Conservation (phyloP, 2,888 invertebrate genomes). For the Thymelicus sylvestris region DNA sequence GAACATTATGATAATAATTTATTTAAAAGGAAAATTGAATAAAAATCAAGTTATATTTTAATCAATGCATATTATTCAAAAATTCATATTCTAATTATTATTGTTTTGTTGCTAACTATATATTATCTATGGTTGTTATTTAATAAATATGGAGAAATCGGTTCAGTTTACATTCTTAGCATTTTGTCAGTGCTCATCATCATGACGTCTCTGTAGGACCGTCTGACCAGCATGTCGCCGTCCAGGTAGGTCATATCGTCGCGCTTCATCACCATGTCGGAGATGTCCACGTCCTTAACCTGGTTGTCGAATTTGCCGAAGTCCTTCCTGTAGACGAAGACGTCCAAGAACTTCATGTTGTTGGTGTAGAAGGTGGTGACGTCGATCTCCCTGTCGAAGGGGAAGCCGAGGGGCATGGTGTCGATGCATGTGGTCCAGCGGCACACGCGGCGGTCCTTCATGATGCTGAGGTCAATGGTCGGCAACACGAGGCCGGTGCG, state of each 20-base stretch:
- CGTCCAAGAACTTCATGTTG: conserved; percentile 88
- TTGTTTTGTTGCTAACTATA: conserved; percentile 9
- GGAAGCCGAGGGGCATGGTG: conserved; percentile 88
- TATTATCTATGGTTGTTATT: conserved; percentile 8
- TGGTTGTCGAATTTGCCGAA: conserved; percentile 64
- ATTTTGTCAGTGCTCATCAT: conserved; percentile 68
- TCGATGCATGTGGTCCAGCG: conserved; percentile 85
- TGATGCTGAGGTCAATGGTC: conserved; percentile 71
- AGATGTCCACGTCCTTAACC: conserved; percentile 66
- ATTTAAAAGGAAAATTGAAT: background rate
- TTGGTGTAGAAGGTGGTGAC: conserved; percentile 84
- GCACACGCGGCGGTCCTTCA: conserved; percentile 81
- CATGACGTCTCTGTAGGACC: conserved; percentile 75
- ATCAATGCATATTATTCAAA: conserved; percentile 26
- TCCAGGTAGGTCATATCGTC: conserved; percentile 75
- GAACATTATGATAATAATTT: too few relatives aligned
- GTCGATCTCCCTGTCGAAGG: conserved; percentile 89
- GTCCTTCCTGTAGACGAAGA: conserved; percentile 86
- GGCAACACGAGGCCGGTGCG: conserved; percentile 76
- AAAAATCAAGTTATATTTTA: conserved; percentile 9
- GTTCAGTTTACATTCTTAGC: conserved; percentile 59
- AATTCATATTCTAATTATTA: conserved; percentile 10
- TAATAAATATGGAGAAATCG: conserved; percentile 9
- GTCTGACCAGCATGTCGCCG: conserved; percentile 66
- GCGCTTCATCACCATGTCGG: conserved; percentile 72